phyloP scores from a whole-genome alignment of 2,888 invertebrate genomes.

The Mesopsocus fuscifrons region DNA sequence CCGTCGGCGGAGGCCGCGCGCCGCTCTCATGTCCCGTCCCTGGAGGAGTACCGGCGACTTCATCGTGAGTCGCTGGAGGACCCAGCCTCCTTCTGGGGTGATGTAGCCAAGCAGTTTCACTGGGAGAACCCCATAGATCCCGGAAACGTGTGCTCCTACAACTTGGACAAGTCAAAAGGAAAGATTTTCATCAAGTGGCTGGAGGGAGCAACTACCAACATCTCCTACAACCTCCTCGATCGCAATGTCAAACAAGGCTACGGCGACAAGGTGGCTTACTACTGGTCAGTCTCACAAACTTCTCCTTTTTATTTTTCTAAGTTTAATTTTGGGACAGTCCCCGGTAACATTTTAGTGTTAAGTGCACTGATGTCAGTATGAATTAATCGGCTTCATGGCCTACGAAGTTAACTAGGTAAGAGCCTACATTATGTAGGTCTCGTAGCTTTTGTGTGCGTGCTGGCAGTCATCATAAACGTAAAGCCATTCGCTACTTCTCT shows the following conservation, averaged over 20 bases:
- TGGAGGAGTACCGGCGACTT: conserved; percentile 63
- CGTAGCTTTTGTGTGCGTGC: no score
- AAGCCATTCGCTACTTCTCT: no score
- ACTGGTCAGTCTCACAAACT: conserved; percentile 60
- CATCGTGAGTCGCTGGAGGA: conserved; percentile 71
- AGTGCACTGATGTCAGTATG: neutral
- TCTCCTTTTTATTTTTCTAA: neutral
- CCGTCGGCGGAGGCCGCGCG: conserved; percentile 35
- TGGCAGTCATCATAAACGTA: no score
- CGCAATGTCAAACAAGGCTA: conserved; percentile 73
- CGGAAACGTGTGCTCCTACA: conserved; percentile 68
- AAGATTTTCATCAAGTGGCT: conserved; percentile 86
- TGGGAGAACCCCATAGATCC: conserved; percentile 67
- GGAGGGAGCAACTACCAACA: conserved; percentile 86
- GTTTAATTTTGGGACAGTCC: neutral
- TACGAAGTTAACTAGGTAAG: no score
- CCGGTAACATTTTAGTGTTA: neutral
- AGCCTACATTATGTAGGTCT: no score
- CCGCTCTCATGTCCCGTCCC: conserved; percentile 43
- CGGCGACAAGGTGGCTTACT: conserved; percentile 82
- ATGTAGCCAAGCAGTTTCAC: conserved; percentile 80
- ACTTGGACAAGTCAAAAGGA: conserved; percentile 79
- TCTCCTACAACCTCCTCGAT: conserved; percentile 90
- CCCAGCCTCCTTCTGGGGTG: conserved; percentile 83
- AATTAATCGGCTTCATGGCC: neutral